phyloP scores from a whole-genome alignment of 1,140 invertebrate genomes.

The Ctenoplectra terminalis region DNA sequence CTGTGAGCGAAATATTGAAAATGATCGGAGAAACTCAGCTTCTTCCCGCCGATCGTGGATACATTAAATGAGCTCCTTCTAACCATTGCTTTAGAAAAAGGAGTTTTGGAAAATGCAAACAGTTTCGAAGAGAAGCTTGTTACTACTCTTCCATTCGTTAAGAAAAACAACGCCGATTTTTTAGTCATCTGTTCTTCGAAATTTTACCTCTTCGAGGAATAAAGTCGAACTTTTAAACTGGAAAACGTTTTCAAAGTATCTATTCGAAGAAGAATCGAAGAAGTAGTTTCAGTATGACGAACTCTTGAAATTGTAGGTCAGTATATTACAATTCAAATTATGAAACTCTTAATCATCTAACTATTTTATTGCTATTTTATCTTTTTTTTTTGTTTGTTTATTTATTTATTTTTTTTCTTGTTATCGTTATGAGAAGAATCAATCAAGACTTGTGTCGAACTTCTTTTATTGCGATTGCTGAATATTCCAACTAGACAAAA shows the following conservation, averaged over 20 bases:
- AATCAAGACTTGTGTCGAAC: not conserved
- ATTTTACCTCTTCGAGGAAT: not conserved
- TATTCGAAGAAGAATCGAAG: not conserved
- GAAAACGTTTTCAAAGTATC: not conserved
- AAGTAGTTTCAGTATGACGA: not conserved
- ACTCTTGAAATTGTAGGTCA: no score
- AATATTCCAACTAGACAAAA: no score
- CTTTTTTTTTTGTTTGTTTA: no score
- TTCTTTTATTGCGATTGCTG: not conserved
- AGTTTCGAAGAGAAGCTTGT: not conserved
- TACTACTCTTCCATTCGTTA: not conserved
- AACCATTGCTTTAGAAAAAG: not conserved
- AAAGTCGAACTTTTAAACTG: not conserved
- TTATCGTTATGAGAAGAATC: no score
- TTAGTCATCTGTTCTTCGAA: not conserved
- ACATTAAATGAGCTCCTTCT: conserved; percentile 1
- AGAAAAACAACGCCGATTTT: not conserved
- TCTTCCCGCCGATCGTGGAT: not conserved
- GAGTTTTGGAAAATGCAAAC: not conserved
- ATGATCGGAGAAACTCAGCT: not conserved
- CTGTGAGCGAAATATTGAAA: not conserved
- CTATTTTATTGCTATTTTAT: not conserved
- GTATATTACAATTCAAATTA: no score
- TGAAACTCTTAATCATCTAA: no score
- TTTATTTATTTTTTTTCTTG: no score